Percentiles rank a stretch among this genome's conserved stretches.
These are phyloP conservation scores for Wiebesia pumilae DNA, from an alignment of 1,140 invertebrate genomes.

Conservation along the genomic window DNA sequence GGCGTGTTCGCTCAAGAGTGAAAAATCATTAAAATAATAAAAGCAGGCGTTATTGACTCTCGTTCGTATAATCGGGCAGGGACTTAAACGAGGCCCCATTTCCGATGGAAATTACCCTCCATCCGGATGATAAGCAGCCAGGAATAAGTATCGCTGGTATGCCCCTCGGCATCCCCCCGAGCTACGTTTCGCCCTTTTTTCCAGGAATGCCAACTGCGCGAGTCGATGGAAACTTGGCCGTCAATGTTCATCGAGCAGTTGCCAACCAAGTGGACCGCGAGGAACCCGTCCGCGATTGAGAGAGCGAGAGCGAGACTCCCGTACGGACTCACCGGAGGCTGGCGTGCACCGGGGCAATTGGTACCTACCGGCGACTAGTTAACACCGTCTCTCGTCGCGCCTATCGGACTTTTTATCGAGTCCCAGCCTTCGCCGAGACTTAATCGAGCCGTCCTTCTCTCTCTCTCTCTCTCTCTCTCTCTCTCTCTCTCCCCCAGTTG, in stretches of 20 bases:
- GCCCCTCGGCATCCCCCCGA: not conserved
- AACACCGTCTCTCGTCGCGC: constrained; percentile 7
- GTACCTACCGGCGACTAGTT: constrained; percentile 27
- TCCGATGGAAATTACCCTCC: constrained; percentile 30
- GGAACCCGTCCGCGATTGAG: not conserved
- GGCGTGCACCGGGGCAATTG: constrained; percentile 36
- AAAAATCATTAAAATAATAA: too few relatives aligned
- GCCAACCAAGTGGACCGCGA: not conserved
- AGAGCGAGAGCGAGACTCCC: not conserved
- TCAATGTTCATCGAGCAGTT: not conserved
- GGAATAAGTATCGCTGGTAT: not conserved
- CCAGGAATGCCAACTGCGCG: too few relatives aligned
- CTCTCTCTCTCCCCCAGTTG: too few relatives aligned
- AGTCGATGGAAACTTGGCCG: not conserved
- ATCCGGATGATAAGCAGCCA: not conserved
- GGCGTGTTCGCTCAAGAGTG: too few relatives aligned
- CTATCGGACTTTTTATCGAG: constrained; percentile 38
- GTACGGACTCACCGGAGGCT: not conserved
- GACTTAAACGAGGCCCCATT: constrained; percentile 28
- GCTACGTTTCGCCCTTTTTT: not conserved
- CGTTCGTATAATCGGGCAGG: not conserved
- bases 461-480: not conserved
- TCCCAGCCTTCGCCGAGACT: not conserved
- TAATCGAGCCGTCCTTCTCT: not conserved
- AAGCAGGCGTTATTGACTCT: not conserved